These are phyloP conservation scores for Tetranychus urticae DNA, from an alignment of 1,140 invertebrate species.

Conservation along the genomic window DNA sequence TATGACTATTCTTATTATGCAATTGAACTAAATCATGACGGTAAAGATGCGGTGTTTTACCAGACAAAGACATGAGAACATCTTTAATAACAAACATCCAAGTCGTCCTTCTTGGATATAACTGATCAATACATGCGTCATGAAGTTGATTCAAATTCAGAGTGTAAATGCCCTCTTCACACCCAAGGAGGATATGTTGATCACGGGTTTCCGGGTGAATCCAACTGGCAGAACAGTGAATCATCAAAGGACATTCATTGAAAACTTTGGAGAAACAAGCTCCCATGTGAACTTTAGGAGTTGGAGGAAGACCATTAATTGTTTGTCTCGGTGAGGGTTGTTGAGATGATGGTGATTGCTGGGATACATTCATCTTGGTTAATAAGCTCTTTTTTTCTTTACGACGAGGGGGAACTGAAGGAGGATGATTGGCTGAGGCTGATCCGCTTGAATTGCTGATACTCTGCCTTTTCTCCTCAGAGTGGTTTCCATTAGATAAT, in stretches of 20 bases:
- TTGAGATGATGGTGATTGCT: too few species aligned
- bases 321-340: constrained; percentile 29
- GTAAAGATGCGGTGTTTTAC: constrained; percentile 82
- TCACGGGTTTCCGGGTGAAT: constrained; percentile 90
- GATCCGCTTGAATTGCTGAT: not conserved
- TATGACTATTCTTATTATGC: constrained; percentile 41
- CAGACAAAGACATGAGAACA: constrained; percentile 85
- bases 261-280: constrained; percentile 98
- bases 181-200: constrained; percentile 81
- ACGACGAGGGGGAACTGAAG: not conserved
- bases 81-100: constrained; percentile 98
- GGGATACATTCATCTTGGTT: not conserved
- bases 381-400: not conserved
- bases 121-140: constrained; percentile 87
- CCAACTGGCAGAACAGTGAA: constrained; percentile 93
- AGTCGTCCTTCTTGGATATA: constrained; percentile 72
- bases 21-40: constrained; percentile 75
- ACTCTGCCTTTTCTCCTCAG: not conserved
- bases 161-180: constrained; percentile 94
- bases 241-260: constrained; percentile 85
- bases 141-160: constrained; percentile 91
- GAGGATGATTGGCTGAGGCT: not conserved
- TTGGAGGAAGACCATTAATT: constrained; percentile 74
- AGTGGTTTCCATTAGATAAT: too few species aligned
- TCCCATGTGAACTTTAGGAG: constrained; percentile 97